These are phyloP conservation scores for Dione juno DNA, from an alignment of 2,888 invertebrate species.

Conservation along the genomic window DNA sequence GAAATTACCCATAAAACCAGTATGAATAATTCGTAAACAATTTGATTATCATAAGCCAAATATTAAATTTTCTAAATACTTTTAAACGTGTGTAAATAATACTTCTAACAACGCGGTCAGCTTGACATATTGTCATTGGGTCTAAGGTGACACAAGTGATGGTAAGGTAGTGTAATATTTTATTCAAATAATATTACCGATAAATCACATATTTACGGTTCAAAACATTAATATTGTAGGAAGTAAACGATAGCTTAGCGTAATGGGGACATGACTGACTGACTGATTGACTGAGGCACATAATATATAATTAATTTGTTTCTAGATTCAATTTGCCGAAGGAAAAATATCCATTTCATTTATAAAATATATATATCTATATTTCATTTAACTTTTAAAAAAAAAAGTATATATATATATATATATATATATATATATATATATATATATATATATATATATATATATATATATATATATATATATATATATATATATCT, in stretches of 20 bases:
- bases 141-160: conserved; percentile 22
- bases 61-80: conserved; percentile 22
- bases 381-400: too few relatives aligned
- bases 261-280: background rate
- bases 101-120: conserved; percentile 13
- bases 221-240: background rate
- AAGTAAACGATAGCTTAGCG: background rate
- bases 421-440: too few relatives aligned
- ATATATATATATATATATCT: too few relatives aligned
- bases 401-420: too few relatives aligned
- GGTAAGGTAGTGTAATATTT: conserved; percentile 3
- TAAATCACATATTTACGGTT: conserved; percentile 1
- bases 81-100: conserved; percentile 11
- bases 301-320: too few relatives aligned
- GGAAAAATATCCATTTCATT: too few relatives aligned
- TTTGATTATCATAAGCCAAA: conserved; percentile 21
- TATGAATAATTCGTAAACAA: conserved; percentile 2
- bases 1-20: background rate
- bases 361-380: too few relatives aligned
- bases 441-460: too few relatives aligned
- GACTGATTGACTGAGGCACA: too few relatives aligned
- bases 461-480: too few relatives aligned
- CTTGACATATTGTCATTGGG: conserved; percentile 18
- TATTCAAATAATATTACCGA: conserved; percentile 8
- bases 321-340: too few relatives aligned